phyloP scores from a whole-genome alignment of 2,888 invertebrate species.

The Melanargia galathea region DNA sequence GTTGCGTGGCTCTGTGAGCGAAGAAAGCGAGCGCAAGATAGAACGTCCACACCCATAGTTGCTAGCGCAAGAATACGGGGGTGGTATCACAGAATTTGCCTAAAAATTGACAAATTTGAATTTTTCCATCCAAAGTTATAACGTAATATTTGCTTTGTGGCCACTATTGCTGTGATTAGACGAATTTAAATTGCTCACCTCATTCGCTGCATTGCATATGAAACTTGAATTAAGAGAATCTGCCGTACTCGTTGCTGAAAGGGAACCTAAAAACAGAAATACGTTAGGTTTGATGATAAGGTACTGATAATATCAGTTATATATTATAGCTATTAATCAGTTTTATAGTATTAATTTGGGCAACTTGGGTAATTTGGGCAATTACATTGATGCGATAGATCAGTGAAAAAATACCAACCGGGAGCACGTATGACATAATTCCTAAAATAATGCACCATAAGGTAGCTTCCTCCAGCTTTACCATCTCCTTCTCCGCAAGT shows the following conservation, averaged over 20 bases:
- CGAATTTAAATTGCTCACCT: slow-evolving; percentile 78
- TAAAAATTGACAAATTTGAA: slow-evolving; percentile 45
- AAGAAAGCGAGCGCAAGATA: slow-evolving; percentile 83
- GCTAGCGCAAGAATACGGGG: slow-evolving; percentile 91
- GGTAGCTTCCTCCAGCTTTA: slow-evolving; percentile 87
- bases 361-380: too few species aligned
- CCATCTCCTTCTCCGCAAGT: slow-evolving; percentile 88
- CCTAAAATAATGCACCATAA: slow-evolving; percentile 93
- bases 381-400: too few species aligned
- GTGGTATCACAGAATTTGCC: slow-evolving; percentile 91
- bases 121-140: neutral
- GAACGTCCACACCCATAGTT: slow-evolving; percentile 84
- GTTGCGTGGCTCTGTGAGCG: slow-evolving; percentile 71
- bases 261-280: slow-evolving; percentile 80
- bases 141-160: neutral
- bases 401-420: slow-evolving; percentile 67
- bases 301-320: too few species aligned
- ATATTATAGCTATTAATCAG: too few species aligned
- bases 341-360: neutral
- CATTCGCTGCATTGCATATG: slow-evolving; percentile 92
- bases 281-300: too few species aligned
- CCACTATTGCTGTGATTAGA: too few species aligned
- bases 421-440: slow-evolving; percentile 89
- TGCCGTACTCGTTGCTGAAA: slow-evolving; percentile 92
- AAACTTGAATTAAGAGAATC: slow-evolving; percentile 94